These are phyloP conservation scores for Agrotis clavis DNA, from an alignment of 2,888 invertebrate genomes.

Conservation along the genomic window DNA sequence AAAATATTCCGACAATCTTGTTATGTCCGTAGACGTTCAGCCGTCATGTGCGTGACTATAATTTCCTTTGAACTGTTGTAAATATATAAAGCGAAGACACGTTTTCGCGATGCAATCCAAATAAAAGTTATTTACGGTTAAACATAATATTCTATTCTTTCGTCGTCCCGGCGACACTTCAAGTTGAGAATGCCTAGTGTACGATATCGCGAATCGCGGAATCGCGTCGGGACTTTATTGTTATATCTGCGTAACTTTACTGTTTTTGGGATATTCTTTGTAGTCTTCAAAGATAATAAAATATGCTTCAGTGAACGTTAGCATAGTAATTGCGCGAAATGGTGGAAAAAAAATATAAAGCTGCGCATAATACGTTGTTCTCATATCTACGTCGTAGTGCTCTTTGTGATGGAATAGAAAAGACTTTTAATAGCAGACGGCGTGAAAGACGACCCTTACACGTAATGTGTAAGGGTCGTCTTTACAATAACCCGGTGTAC, in stretches of 20 bases:
- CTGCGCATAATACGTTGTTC: constrained; percentile 34
- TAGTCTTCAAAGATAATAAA: constrained; percentile 60
- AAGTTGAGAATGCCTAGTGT: constrained; percentile 61
- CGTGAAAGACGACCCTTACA: constrained; percentile 40
- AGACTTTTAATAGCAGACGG: constrained; percentile 39
- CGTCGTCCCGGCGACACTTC: constrained; percentile 64
- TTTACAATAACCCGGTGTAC: constrained; percentile 36
- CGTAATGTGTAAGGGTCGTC: no score
- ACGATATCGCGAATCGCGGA: constrained; percentile 67
- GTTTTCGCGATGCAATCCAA: constrained; percentile 38
- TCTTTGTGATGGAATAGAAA: constrained; percentile 57
- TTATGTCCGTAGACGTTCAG: constrained; percentile 44
- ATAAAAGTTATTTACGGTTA: constrained; percentile 30
- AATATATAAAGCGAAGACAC: constrained; percentile 21
- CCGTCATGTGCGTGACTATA: constrained; percentile 57
- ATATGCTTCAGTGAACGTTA: constrained; percentile 53
- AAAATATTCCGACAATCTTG: constrained; percentile 39
- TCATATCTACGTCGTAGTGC: constrained; percentile 21
- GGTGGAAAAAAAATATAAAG: constrained; percentile 50
- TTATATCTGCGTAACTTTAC: constrained; percentile 60
- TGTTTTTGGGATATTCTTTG: constrained; percentile 64
- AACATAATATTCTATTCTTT: constrained; percentile 66
- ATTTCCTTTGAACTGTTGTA: constrained; percentile 56
- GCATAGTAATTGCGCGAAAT: constrained; percentile 52
- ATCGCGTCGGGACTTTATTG: constrained; percentile 67